Evolutionary conservation across 2,888 invertebrate genomes (phyloP), one percentile per base, ranked within the genome.

Genomic region (Drosophila mimica): DNA sequence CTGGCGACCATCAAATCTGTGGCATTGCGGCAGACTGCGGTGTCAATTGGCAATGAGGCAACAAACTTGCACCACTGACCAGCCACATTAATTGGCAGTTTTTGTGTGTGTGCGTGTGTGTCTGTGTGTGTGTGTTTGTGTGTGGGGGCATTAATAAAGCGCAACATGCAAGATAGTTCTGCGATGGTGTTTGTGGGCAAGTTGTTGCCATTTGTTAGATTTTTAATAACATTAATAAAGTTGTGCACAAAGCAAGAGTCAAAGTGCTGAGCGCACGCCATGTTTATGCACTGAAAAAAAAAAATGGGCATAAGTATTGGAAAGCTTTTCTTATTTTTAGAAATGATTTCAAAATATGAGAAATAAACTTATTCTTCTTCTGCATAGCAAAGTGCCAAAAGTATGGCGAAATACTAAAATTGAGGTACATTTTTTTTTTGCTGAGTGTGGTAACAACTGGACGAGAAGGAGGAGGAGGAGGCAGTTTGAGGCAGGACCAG

Each of bases 151-250:
- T 81, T 78, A 78, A 78, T 78, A 81, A 76, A 78, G 81, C 54
- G 66, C 52, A 57, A 57, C 60, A 64, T 63, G 60, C 56, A 58
- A 43, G 34, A 31, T 28, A 36, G 58, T 52, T 28, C 38, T 30
- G 36, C 33, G 15, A 25, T 25, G 46, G 20, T 38, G 20, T 20
- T 54, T 74, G 74, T 20, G 58, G 59, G 43, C 59, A 60, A 70
- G 77, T 76, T 79, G 79, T 68, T 70, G 20, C 70, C 83, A 88
- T 90, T 90, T 85, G 91, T 88, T 91, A 83, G 90, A 83, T 77
- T 85, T 91, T 88, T 91, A 91, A 88, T 82, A 90, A 88, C 88
- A 88, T 88, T 91, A 89, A 89, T 88, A 88, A 88, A 88, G 78
- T 46, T 46, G 46, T 89, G 90, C 88, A 89, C 87, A 83, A 79